These are phyloP conservation scores for Nyctibius grandis DNA, from an alignment of 2,797 vertebrate genomes.

Conservation along the genomic window DNA sequence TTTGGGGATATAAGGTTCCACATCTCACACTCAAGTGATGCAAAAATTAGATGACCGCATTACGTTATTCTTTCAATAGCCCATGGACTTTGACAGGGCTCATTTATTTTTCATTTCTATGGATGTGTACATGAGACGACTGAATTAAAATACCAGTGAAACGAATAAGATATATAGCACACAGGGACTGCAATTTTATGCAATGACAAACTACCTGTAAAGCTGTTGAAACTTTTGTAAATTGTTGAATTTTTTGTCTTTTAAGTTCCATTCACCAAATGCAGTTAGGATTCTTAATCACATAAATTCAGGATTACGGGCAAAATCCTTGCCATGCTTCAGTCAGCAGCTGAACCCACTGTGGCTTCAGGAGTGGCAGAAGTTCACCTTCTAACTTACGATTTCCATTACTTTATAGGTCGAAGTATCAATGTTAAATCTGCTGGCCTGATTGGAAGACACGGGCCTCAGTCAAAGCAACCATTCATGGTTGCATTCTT, in stretches of 20 bases:
- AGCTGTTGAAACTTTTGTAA: neutral
- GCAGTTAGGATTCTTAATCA: neutral
- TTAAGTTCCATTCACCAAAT: neutral
- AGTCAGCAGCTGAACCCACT: neutral
- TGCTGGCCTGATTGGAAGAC: constrained; percentile 93
- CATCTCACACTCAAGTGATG: neutral
- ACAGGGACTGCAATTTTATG: neutral
- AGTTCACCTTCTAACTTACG: neutral
- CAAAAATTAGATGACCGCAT: neutral
- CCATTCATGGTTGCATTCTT: constrained; percentile 99
- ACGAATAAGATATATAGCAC: neutral
- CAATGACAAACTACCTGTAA: neutral
- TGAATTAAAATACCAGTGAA: neutral
- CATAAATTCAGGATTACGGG: neutral
- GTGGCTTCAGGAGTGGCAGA: neutral
- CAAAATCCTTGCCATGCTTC: neutral
- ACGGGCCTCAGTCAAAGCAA: constrained; percentile 95
- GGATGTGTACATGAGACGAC: neutral
- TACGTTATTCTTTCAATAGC: neutral
- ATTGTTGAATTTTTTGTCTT: neutral
- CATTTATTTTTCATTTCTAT: neutral
- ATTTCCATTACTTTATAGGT: constrained; percentile 74
- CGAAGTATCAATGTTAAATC: constrained; percentile 95
- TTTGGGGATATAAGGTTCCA: constrained; percentile 15
- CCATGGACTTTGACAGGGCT: neutral